Percentiles rank a stretch among this genome's conserved stretches.
These are phyloP conservation scores for Calosoma granatense DNA, from an alignment of 1,140 invertebrate species.

Conservation along the genomic window DNA sequence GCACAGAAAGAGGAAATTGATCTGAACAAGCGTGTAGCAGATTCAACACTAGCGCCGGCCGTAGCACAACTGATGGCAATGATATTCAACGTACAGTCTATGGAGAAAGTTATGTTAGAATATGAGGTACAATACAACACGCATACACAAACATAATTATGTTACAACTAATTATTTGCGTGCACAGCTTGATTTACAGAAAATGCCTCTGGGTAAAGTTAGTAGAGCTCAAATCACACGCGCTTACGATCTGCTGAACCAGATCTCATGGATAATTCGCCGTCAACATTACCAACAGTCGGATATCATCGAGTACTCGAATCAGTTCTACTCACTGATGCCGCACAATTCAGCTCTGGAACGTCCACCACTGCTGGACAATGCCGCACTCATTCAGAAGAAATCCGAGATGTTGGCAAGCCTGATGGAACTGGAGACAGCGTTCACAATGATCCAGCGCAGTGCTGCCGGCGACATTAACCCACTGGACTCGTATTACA, in stretches of 20 bases:
- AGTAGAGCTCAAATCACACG: slow-evolving; percentile 82
- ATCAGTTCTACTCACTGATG: slow-evolving; percentile 75
- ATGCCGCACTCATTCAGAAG: slow-evolving; percentile 56
- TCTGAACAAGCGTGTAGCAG: slow-evolving; percentile 29
- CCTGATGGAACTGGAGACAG: slow-evolving; percentile 88
- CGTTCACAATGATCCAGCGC: slow-evolving; percentile 74
- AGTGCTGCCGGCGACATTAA: slow-evolving; percentile 43
- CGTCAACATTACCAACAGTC: slow-evolving; percentile 35
- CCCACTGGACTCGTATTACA: slow-evolving; percentile 79
- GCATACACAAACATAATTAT: too few relatives aligned
- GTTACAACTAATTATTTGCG: slow-evolving; percentile 13
- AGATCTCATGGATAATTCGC: slow-evolving; percentile 48
- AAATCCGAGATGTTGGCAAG: slow-evolving; percentile 90
- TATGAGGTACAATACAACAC: slow-evolving; percentile 59
- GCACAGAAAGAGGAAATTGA: slow-evolving; percentile 35
- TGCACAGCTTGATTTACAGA: slow-evolving; percentile 77
- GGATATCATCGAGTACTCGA: slow-evolving; percentile 68
- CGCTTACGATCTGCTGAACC: slow-evolving; percentile 80
- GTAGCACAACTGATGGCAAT: slow-evolving; percentile 76
- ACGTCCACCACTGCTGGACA: slow-evolving; percentile 71
- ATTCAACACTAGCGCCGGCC: slow-evolving; percentile 55
- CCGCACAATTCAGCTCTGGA: slow-evolving; percentile 89
- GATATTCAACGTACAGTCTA: slow-evolving; percentile 84
- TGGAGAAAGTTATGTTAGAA: slow-evolving; percentile 88
- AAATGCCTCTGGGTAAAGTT: slow-evolving; percentile 90